phyloP scores from a whole-genome alignment of 2,888 invertebrate species.

The Drosophila anceps region DNA sequence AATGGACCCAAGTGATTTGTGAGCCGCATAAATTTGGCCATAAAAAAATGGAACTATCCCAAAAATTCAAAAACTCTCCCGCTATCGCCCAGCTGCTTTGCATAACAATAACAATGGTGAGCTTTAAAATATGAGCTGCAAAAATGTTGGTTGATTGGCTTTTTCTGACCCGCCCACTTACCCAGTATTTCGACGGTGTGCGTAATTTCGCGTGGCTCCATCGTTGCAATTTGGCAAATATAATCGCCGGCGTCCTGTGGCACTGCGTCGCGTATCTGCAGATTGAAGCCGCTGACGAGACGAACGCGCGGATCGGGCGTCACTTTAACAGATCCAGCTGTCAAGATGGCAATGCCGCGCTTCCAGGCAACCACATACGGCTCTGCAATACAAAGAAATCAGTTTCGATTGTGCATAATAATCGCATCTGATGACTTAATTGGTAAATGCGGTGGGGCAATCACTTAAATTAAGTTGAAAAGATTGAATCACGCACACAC shows the following conservation, averaged over 20 bases:
- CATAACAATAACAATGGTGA: slow-evolving; percentile 64
- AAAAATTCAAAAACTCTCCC: slow-evolving; percentile 17
- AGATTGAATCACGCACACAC: slow-evolving; percentile 59
- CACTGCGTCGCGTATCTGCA: slow-evolving; percentile 88
- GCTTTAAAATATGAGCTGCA: slow-evolving; percentile 5
- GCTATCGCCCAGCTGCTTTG: slow-evolving; percentile 49
- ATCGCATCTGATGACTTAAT: slow-evolving; percentile 46
- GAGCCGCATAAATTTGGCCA: slow-evolving; percentile 71
- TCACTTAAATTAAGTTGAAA: slow-evolving; percentile 67
- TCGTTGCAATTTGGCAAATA: slow-evolving; percentile 89
- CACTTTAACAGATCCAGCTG: slow-evolving; percentile 88
- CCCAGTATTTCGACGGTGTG: slow-evolving; percentile 89
- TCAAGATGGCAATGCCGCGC: slow-evolving; percentile 88
- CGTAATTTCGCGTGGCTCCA: slow-evolving; percentile 88
- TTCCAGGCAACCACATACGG: slow-evolving; percentile 89
- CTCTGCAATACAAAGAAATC: slow-evolving; percentile 84
- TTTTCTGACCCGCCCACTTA: slow-evolving; percentile 84
- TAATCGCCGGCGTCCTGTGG: slow-evolving; percentile 89
- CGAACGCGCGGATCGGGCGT: slow-evolving; percentile 88
- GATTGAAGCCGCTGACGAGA: slow-evolving; percentile 88
- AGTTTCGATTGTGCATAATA: slow-evolving; percentile 22
- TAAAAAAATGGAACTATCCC: slow-evolving; percentile 45
- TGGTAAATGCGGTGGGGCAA: slow-evolving; percentile 54
- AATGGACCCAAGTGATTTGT: slow-evolving; percentile 78
- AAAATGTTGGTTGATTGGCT: slow-evolving; percentile 27